These are phyloP conservation scores for Eubucco bourcierii DNA, from an alignment of 2,113 vertebrate species.

Conservation along the genomic window DNA sequence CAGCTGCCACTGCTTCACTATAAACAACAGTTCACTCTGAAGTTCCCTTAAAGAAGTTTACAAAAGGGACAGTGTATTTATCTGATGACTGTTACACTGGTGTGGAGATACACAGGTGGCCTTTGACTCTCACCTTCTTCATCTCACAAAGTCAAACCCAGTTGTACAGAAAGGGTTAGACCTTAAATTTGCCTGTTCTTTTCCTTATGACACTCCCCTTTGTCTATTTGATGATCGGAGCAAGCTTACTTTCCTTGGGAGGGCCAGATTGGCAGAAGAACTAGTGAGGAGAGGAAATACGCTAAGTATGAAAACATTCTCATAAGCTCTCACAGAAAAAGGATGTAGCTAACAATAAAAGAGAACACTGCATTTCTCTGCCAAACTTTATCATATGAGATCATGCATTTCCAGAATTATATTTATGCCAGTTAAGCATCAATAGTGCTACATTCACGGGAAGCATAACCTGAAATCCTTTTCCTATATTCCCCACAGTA, in stretches of 20 bases:
- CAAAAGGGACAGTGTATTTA: conserved; percentile 47
- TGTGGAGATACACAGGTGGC: conserved; percentile 30
- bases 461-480: neutral
- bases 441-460: neutral
- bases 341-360: conserved; percentile 56
- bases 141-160: neutral
- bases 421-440: neutral
- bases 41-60: conserved; percentile 34
- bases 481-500: neutral
- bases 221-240: neutral
- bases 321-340: conserved; percentile 50
- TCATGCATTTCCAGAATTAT: neutral
- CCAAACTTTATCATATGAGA: neutral
- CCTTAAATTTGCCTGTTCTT: neutral
- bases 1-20: conserved; percentile 39
- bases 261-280: conserved; percentile 44
- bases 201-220: neutral
- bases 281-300: conserved; percentile 39
- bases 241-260: conserved; percentile 35
- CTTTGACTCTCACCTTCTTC: conserved; percentile 43
- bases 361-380: neutral
- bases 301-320: conserved; percentile 57
- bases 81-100: neutral
- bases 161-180: neutral
- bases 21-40: neutral